These are phyloP conservation scores for Drosophila athabasca DNA, from an alignment of 1,140 invertebrate species.

Conservation along the genomic window DNA sequence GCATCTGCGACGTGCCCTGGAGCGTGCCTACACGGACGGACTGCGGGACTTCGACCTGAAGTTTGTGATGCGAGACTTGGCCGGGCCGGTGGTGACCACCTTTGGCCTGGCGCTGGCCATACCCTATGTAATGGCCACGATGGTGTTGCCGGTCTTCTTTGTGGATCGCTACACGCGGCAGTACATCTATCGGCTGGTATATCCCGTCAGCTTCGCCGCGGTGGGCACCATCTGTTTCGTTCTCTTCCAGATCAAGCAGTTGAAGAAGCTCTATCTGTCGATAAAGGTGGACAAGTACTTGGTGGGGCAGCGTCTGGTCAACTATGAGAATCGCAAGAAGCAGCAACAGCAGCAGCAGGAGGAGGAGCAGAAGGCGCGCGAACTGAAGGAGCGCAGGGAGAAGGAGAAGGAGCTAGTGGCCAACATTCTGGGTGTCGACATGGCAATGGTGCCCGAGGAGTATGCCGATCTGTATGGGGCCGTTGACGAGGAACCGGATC, in stretches of 20 bases:
- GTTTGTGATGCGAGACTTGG: constrained; percentile 93
- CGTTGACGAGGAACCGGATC: constrained; percentile 20
- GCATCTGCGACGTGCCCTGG: constrained; percentile 94
- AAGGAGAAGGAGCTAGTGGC: constrained; percentile 38
- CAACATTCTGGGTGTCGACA: constrained; percentile 3
- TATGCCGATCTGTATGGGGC: too few relatives aligned
- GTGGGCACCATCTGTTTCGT: constrained; percentile 88
- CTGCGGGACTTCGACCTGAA: constrained; percentile 95
- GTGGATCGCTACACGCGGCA: constrained; percentile 89
- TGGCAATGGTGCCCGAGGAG: not conserved
- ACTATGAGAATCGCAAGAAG: constrained; percentile 93
- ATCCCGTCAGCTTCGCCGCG: constrained; percentile 93
- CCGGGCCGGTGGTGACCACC: constrained; percentile 93
- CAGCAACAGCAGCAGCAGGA: constrained; percentile 80
- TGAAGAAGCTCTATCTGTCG: constrained; percentile 97
- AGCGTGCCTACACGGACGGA: constrained; percentile 95
- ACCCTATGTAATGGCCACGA: constrained; percentile 94
- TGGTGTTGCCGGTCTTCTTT: constrained; percentile 92
- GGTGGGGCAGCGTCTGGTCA: constrained; percentile 96
- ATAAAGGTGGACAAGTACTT: constrained; percentile 99
- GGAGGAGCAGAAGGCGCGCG: constrained; percentile 51
- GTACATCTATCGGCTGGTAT: constrained; percentile 93
- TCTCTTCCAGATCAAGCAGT: constrained; percentile 92
- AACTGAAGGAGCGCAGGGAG: constrained; percentile 46
- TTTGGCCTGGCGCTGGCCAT: constrained; percentile 94